phyloP scores from a whole-genome alignment of 2,888 invertebrate genomes.

The Thecophora atra region DNA sequence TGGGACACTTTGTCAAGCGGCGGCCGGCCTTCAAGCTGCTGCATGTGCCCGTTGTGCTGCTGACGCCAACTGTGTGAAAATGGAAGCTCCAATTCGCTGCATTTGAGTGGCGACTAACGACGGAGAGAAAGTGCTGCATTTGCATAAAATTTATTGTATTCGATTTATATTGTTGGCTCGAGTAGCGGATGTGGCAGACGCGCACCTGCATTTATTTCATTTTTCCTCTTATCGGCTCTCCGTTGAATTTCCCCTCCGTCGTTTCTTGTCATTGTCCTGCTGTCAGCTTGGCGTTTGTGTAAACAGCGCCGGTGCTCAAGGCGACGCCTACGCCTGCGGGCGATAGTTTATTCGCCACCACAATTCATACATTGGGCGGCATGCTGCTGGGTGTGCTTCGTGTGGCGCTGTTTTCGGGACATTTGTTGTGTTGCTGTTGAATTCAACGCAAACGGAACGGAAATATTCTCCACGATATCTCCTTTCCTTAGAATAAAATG shows the following conservation, averaged over 20 bases:
- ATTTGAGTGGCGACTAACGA: background rate
- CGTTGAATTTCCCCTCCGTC: background rate
- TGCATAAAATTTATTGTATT: slow-evolving; percentile 36
- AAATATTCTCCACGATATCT: background rate
- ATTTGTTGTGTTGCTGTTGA: background rate
- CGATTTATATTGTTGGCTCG: slow-evolving; percentile 16
- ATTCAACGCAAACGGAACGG: background rate
- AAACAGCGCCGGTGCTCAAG: slow-evolving; percentile 22
- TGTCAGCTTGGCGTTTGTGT: slow-evolving; percentile 10
- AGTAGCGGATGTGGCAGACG: background rate
- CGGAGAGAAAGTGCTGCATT: slow-evolving; percentile 28
- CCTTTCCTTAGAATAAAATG: background rate
- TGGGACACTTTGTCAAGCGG: slow-evolving; percentile 34
- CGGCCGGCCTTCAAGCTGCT: background rate
- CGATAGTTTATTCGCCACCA: background rate
- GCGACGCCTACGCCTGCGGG: slow-evolving; percentile 30
- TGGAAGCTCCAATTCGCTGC: background rate
- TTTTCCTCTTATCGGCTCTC: background rate
- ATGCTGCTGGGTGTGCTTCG: too few relatives aligned
- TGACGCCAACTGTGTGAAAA: slow-evolving; percentile 29
- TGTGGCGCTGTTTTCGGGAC: background rate
- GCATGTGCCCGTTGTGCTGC: background rate
- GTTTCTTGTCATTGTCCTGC: background rate
- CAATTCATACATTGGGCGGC: background rate
- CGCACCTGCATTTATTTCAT: slow-evolving; percentile 2